Percentiles rank a stretch among this genome's conserved stretches.
Conservation (phyloP, 2,888 invertebrate genomes). For the Rhagium mordax region DNA sequence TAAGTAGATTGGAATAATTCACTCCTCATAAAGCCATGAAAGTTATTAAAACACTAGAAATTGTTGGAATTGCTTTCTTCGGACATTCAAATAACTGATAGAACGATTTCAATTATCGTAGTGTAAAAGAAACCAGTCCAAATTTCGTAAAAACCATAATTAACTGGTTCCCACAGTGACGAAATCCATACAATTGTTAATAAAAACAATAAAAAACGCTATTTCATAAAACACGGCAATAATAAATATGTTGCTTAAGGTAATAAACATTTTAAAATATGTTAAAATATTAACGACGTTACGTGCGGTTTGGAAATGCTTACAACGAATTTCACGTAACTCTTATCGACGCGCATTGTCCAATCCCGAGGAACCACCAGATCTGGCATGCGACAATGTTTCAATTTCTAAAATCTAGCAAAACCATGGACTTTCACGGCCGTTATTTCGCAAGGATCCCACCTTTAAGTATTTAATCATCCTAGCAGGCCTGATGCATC, state of each 20-base stretch:
- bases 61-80: constrained; percentile 11
- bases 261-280: constrained; percentile 45
- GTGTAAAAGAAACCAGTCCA: constrained; percentile 46
- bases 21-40: constrained; percentile 20
- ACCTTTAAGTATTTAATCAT: too few species aligned
- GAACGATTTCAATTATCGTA: constrained; percentile 34
- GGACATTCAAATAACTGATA: constrained; percentile 6
- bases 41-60: not conserved
- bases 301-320: constrained; percentile 23
- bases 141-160: constrained; percentile 48
- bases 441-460: too few species aligned
- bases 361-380: not conserved
- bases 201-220: constrained; percentile 57
- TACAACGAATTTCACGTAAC: not conserved
- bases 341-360: constrained; percentile 3
- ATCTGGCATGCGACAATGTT: not conserved
- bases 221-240: constrained; percentile 56
- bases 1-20: constrained; percentile 48
- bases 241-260: constrained; percentile 50
- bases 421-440: too few species aligned
- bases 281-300: constrained; percentile 39
- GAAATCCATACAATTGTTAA: constrained; percentile 55
- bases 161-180: constrained; percentile 57
- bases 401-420: not conserved
- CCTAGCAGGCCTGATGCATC: too few species aligned